A percentile compares a stretch with the other conserved stretches of the same genome.
These are phyloP conservation scores for Naja naja DNA, from an alignment of 2,113 vertebrate species.

Conservation along the genomic window DNA sequence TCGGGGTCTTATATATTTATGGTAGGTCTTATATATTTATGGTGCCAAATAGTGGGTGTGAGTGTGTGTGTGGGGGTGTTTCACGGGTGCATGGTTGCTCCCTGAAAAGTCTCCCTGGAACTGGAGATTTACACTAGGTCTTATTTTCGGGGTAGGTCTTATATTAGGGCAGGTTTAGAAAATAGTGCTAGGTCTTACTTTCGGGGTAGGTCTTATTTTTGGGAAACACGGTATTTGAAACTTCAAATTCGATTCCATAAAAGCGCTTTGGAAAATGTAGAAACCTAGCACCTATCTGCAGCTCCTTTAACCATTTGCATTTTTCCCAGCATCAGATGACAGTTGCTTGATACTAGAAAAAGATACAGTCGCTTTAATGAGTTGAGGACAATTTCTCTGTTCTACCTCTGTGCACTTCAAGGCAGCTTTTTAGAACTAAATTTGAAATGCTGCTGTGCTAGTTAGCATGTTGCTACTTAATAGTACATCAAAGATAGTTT, in stretches of 20 bases:
- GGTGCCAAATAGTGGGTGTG: too few relatives aligned
- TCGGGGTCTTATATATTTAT: too few relatives aligned
- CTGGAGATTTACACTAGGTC: too few relatives aligned
- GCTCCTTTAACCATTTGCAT: background rate
- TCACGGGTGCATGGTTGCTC: too few relatives aligned
- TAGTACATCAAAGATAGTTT: background rate
- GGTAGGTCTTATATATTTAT: too few relatives aligned
- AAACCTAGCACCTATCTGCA: background rate
- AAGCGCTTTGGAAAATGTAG: background rate
- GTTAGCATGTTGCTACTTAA: background rate
- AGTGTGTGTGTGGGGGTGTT: too few relatives aligned
- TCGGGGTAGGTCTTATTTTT: too few relatives aligned
- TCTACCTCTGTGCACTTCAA: background rate
- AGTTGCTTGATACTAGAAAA: background rate
- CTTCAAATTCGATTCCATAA: background rate
- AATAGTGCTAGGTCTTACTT: too few relatives aligned
- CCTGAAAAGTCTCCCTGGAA: too few relatives aligned
- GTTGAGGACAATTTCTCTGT: background rate
- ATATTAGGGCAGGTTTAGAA: too few relatives aligned
- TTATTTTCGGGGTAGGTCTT: too few relatives aligned
- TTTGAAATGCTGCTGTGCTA: background rate
- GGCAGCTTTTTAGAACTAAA: background rate
- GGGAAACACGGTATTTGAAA: too few relatives aligned
- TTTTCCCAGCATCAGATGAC: background rate
- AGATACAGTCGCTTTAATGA: background rate